Conservation (phyloP, 2,888 invertebrate genomes). For the Chymomyza fuscimana region DNA sequence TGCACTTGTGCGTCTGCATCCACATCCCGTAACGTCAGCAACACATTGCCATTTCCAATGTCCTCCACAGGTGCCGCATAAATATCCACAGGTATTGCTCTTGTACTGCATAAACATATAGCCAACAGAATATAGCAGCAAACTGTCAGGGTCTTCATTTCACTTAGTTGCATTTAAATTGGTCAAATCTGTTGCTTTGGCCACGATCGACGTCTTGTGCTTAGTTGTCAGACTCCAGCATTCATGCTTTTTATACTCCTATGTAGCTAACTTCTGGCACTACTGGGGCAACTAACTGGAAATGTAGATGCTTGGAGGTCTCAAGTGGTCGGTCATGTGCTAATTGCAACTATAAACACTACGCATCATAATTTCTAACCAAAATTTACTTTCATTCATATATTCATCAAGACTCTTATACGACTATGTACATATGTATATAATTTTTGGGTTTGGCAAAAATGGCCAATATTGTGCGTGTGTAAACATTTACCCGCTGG, state of each 20-base stretch:
- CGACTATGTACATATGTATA: constrained; percentile 9
- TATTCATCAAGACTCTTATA: constrained; percentile 54
- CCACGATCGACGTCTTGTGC: constrained; percentile 29
- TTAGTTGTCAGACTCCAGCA: neutral
- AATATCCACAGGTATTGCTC: constrained; percentile 46
- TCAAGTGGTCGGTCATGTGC: constrained; percentile 51
- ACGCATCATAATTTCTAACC: constrained; percentile 30
- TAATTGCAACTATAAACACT: constrained; percentile 58
- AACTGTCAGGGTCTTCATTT: constrained; percentile 46
- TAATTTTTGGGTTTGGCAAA: constrained; percentile 29
- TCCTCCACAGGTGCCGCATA: constrained; percentile 11
- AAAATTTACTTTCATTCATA: constrained; percentile 69
- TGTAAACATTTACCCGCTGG: constrained; percentile 7
- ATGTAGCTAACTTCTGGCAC: constrained; percentile 8
- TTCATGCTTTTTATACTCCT: neutral
- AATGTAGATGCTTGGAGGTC: constrained; percentile 20
- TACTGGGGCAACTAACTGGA: neutral
- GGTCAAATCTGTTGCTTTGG: constrained; percentile 19
- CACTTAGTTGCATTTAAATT: neutral
- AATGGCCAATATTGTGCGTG: constrained; percentile 8
- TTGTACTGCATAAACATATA: constrained; percentile 25
- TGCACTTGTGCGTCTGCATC: constrained; percentile 37
- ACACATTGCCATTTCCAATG: constrained; percentile 28
- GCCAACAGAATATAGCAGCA: constrained; percentile 34
- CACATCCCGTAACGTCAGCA: constrained; percentile 60